A percentile compares a stretch with the other conserved stretches of the same genome.
phyloP scores from a whole-genome alignment of 2,113 vertebrate genomes.

The Myotis lucifugus region DNA sequence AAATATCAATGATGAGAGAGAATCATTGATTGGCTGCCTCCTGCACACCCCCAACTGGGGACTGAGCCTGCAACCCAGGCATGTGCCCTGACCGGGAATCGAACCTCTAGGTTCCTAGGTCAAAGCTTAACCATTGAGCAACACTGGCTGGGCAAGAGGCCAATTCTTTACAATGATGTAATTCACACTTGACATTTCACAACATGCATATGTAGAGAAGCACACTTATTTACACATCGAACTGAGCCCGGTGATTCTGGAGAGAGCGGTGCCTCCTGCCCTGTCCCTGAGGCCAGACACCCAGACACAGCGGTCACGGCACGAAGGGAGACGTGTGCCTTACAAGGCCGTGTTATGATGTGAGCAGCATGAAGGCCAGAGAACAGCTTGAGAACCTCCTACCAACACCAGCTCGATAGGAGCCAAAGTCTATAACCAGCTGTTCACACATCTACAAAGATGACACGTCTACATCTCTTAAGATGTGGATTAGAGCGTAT shows the following conservation, averaged over 20 bases:
- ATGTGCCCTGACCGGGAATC: no score
- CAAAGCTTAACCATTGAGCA: no score
- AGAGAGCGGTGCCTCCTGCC: neutral
- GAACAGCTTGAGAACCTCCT: rapidly evolving
- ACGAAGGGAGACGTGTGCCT: rapidly evolving
- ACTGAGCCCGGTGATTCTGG: neutral
- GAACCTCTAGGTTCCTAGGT: no score
- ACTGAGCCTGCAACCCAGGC: no score
- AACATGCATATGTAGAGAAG: neutral
- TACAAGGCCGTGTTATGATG: rapidly evolving
- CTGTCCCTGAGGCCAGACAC: neutral
- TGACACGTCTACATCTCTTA: neutral
- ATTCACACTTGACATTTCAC: neutral
- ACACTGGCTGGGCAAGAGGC: neutral
- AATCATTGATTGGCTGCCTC: no score
- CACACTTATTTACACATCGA: neutral
- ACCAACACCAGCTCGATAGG: neutral
- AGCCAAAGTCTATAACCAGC: neutral
- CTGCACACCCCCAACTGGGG: no score
- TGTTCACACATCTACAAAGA: neutral
- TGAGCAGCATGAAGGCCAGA: neutral
- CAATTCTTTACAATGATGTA: neutral
- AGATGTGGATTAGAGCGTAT: neutral
- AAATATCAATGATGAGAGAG: no score
- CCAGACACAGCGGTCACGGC: rapidly evolving